Percentiles rank a stretch among this genome's conserved stretches.
Conservation (phyloP, 2,113 vertebrate species). For the Peromyscus polionotus region DNA sequence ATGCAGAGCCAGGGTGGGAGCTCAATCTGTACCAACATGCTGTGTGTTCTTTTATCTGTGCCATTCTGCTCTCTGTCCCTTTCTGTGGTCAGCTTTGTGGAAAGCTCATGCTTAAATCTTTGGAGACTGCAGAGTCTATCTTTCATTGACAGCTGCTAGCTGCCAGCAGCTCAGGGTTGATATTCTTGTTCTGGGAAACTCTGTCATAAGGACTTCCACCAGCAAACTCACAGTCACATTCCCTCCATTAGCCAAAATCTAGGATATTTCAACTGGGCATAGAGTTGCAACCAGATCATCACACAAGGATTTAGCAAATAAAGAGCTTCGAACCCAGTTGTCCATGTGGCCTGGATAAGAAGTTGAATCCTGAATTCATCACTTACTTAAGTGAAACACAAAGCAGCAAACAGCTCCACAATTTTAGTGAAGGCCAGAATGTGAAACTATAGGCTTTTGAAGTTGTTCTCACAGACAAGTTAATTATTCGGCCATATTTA, state of each 20-base stretch:
- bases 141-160: neutral
- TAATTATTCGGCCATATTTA: conserved; percentile 71
- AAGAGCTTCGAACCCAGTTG: neutral
- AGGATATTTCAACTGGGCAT: neutral
- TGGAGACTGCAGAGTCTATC: neutral
- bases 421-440: neutral
- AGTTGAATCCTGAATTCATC: neutral
- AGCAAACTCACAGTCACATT: conserved; percentile 35
- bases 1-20: neutral
- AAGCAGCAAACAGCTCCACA: neutral
- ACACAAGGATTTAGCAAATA: neutral
- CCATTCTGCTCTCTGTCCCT: neutral
- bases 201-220: neutral
- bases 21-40: neutral
- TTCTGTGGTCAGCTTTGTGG: neutral
- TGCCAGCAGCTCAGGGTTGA: neutral
- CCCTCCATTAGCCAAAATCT: conserved; percentile 7
- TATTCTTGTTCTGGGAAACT: conserved; percentile 27
- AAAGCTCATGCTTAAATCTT: neutral
- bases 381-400: neutral
- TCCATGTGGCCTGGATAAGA: neutral
- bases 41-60: neutral
- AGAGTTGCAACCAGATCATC: neutral
- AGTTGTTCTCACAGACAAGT: conserved; percentile 55
- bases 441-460: neutral